Evolutionary conservation across 1,140 invertebrate genomes (phyloP), one percentile per base, ranked within the genome.

Genomic region (Drosophila navojoa): DNA sequence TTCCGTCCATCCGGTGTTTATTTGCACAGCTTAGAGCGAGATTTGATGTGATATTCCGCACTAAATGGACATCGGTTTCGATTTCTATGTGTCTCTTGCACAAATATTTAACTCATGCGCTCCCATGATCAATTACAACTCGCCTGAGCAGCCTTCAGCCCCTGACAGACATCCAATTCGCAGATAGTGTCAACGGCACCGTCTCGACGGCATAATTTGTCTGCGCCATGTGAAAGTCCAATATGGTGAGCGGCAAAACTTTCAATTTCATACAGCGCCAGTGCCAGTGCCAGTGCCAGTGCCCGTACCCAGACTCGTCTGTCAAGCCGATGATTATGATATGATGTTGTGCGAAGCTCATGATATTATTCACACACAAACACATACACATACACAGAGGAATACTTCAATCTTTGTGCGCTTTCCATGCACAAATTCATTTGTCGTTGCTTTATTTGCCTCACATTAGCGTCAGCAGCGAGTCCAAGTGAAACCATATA

Each of bases 21-120:
- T 84, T 85, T 85, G 77, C 66, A 66, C 66, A 77, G 81, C 81
- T 84, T 66, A 77, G 44, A 71, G 81, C 80, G 77, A 85, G 13
- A 44, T 47, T 53, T 49, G 35, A 57, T 61, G 67, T 60, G 76
- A 76, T 73, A 63, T 35, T 60, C 62, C 27, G 58, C 58, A 44
- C 32, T 60, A 52, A 40, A 55, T 50, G 49, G 50, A 49, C 32
- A 22, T 16, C 27, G 50, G 61, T 76, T 57, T 67, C 69, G 19
- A 57, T 54, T 66, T 35, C 71, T 75, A 42, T 47, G 47, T 64
- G 27, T 72, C 54, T 72, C 69, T 64, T 40, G 60, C 53, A 66
- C 70, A 79, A 79, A 76, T 80, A 81, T 81, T 74, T 78, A 58
- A 32, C 50, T 19, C 44, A 10, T 25, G 42, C 63, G 49, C 40